Percentiles rank a stretch among this genome's conserved stretches.
phyloP scores from a whole-genome alignment of 2,888 invertebrate species.

The Reticulitermes lucifugus region DNA sequence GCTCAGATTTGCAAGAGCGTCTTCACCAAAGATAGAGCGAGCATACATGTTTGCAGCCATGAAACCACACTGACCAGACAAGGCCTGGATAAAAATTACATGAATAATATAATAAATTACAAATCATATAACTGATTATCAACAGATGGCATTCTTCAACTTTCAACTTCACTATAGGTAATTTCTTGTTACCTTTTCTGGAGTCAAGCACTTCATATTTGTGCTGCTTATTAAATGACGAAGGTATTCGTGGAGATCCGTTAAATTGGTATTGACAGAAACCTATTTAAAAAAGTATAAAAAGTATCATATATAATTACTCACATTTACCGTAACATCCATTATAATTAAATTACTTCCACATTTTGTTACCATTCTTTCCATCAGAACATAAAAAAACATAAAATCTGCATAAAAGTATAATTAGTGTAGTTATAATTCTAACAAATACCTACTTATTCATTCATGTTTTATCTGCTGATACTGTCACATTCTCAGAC shows the following conservation, averaged over 20 bases:
- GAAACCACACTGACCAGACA: constrained; percentile 98
- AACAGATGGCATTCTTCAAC: background rate
- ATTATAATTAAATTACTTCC: too few relatives aligned
- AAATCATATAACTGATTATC: background rate
- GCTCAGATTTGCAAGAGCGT: constrained; percentile 98
- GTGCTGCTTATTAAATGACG: constrained; percentile 93
- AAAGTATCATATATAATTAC: background rate
- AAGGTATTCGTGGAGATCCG: constrained; percentile 93
- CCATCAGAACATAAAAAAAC: too few relatives aligned
- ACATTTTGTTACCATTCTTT: too few relatives aligned
- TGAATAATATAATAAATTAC: constrained; percentile 42
- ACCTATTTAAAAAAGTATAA: constrained; percentile 63
- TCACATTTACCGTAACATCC: too few relatives aligned
- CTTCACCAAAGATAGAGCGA: constrained; percentile 97
- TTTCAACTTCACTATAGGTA: background rate
- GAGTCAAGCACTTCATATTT: constrained; percentile 99
- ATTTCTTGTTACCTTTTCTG: constrained; percentile 78
- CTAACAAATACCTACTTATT: too few relatives aligned
- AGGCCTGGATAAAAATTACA: constrained; percentile 70
- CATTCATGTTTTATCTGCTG: too few relatives aligned
- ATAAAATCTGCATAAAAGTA: too few relatives aligned
- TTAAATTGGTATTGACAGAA: constrained; percentile 93
- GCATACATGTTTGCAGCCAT: constrained; percentile 99
- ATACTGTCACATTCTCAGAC: too few relatives aligned
- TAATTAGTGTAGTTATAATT: too few relatives aligned